Conservation (phyloP, 2,888 invertebrate genomes). For the Marasmarcha lunaedactyla region DNA sequence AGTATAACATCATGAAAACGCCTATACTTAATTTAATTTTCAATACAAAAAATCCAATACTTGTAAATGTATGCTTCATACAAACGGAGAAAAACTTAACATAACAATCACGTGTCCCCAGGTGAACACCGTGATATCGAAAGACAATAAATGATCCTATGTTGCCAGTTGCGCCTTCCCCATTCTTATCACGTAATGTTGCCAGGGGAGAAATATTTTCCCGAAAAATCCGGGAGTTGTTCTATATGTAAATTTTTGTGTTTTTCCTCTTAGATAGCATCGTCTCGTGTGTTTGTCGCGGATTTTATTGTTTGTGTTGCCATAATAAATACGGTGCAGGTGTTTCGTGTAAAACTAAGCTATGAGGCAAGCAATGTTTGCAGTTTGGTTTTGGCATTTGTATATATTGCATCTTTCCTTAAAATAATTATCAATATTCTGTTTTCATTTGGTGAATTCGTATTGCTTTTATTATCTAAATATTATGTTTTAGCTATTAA, state of each 20-base stretch:
- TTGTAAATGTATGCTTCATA: too few relatives aligned
- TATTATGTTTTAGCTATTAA: too few relatives aligned
- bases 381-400: background rate
- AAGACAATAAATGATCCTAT: slow-evolving; percentile 23
- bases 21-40: too few relatives aligned
- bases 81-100: slow-evolving; percentile 20
- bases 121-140: slow-evolving; percentile 8
- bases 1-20: too few relatives aligned
- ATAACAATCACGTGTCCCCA: slow-evolving; percentile 19
- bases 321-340: slow-evolving; percentile 32
- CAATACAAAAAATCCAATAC: too few relatives aligned
- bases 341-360: slow-evolving; percentile 17
- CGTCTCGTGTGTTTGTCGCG: slow-evolving; percentile 26
- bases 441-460: too few relatives aligned
- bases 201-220: slow-evolving; percentile 60
- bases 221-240: slow-evolving; percentile 42
- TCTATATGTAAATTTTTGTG: slow-evolving; percentile 62
- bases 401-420: too few relatives aligned
- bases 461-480: too few relatives aligned
- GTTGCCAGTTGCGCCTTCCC: slow-evolving; percentile 23
- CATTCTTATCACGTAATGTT: slow-evolving; percentile 54
- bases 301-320: slow-evolving; percentile 41
- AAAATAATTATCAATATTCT: too few relatives aligned
- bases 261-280: slow-evolving; percentile 23
- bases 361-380: background rate